Evolutionary conservation across 2,888 invertebrate genomes (phyloP).

Genomic region (Nemotelus nigrinus): DNA sequence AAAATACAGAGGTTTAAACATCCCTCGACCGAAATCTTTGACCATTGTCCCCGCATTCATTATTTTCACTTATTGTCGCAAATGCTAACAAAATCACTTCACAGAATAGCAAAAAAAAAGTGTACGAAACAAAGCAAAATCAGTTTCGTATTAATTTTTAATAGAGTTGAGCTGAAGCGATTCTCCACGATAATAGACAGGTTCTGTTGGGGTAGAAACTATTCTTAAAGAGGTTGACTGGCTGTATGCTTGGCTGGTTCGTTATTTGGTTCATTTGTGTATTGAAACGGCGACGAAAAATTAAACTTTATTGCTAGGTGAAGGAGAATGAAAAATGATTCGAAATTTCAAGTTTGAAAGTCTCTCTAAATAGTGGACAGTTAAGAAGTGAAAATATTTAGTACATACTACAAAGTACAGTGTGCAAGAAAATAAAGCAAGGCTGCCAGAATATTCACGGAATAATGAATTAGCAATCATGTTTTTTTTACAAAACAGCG

Average conservation of each 20-base stretch:
- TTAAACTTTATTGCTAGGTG: too few species aligned
- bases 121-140: constrained; percentile 2
- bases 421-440: too few species aligned
- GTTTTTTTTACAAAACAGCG: too few species aligned
- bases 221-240: constrained; percentile 9
- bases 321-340: too few species aligned
- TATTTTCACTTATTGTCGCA: constrained; percentile 10
- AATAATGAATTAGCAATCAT: too few species aligned
- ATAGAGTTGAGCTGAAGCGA: constrained; percentile 34
- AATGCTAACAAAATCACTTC: constrained; percentile 28
- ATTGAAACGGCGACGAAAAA: constrained; percentile 1
- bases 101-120: constrained; percentile 5
- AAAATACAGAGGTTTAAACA: constrained; percentile 26
- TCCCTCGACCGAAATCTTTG: constrained; percentile 2
- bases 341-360: too few species aligned
- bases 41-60: constrained; percentile 22
- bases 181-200: not conserved
- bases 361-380: too few species aligned
- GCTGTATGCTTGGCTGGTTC: not conserved
- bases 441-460: too few species aligned
- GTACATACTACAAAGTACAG: too few species aligned
- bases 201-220: constrained; percentile 5
- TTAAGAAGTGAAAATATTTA: too few species aligned
- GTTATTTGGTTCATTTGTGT: constrained; percentile 17
- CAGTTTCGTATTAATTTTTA: constrained; percentile 37